These are phyloP conservation scores for Drosophila pruinosa DNA, from an alignment of 1,140 invertebrate genomes.

Conservation along the genomic window DNA sequence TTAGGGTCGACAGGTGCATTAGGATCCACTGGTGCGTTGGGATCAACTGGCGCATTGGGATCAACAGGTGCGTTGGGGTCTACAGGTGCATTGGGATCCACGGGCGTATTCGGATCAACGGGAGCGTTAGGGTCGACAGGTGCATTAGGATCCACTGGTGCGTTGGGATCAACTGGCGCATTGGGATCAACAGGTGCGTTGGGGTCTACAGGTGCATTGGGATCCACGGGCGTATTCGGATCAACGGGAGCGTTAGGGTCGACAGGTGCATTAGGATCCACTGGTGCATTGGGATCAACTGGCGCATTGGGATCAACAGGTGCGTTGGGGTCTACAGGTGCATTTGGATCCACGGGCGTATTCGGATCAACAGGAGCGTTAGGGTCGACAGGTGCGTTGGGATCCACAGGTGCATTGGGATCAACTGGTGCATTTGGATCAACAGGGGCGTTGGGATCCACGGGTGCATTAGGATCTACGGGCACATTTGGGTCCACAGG, in stretches of 20 bases:
- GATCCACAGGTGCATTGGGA: too few relatives aligned
- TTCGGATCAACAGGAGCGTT: too few relatives aligned
- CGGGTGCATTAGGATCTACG: slow-evolving; percentile 17
- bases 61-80: slow-evolving; percentile 15
- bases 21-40: slow-evolving; percentile 19
- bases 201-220: slow-evolving; percentile 5
- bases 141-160: slow-evolving; percentile 17
- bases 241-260: neutral
- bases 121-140: slow-evolving; percentile 7
- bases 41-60: neutral
- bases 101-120: slow-evolving; percentile 2
- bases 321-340: too few relatives aligned
- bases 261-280: neutral
- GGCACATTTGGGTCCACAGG: slow-evolving; percentile 22
- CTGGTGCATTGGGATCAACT: slow-evolving; percentile 27
- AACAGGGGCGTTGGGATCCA: slow-evolving; percentile 15
- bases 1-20: slow-evolving; percentile 10
- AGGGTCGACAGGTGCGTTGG: too few relatives aligned
- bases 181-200: slow-evolving; percentile 15
- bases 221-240: slow-evolving; percentile 9
- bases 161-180: too few relatives aligned
- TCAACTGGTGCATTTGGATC: too few relatives aligned
- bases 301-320: too few relatives aligned
- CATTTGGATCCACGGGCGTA: too few relatives aligned
- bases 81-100: neutral